These are phyloP conservation scores for Plebejus anna DNA, from an alignment of 2,888 invertebrate genomes.

Conservation along the genomic window DNA sequence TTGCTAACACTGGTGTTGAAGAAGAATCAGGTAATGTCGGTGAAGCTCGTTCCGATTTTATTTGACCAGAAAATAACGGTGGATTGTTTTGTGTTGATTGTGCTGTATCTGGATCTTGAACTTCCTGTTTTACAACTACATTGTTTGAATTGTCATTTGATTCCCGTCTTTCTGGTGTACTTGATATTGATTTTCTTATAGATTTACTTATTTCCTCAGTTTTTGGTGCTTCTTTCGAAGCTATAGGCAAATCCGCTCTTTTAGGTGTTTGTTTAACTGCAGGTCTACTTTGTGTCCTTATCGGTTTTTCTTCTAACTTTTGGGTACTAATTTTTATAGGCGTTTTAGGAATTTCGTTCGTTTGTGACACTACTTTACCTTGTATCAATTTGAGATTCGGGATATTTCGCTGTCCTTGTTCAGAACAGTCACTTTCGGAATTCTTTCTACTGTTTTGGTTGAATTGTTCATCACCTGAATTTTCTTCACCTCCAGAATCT, in stretches of 20 bases:
- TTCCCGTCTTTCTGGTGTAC: conserved; percentile 47
- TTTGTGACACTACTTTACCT: conserved; percentile 44
- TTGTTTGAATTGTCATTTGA: conserved; percentile 50
- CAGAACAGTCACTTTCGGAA: conserved; percentile 51
- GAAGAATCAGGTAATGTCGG: conserved; percentile 47
- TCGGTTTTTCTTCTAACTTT: conserved; percentile 44
- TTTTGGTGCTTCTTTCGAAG: conserved; percentile 41
- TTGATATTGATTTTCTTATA: conserved; percentile 38
- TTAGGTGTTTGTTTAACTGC: conserved; percentile 70
- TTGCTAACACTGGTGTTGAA: conserved; percentile 57
- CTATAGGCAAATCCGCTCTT: conserved; percentile 52
- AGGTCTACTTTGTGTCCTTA: conserved; percentile 52
- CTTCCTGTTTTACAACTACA: conserved; percentile 63
- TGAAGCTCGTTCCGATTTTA: conserved; percentile 65
- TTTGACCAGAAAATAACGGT: conserved; percentile 59
- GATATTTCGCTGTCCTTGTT: conserved; percentile 41
- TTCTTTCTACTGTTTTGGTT: conserved; percentile 41
- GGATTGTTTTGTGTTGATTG: conserved; percentile 46
- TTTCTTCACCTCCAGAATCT: conserved; percentile 49
- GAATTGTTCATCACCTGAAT: conserved; percentile 43
- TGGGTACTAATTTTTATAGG: conserved; percentile 42
- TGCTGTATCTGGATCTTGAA: conserved; percentile 43
- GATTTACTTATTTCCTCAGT: conserved; percentile 40
- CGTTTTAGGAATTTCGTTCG: conserved; percentile 43
- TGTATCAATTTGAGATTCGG: conserved; percentile 49